Evolutionary conservation across 2,113 vertebrate species (phyloP).

Genomic region (Hemicordylus capensis): DNA sequence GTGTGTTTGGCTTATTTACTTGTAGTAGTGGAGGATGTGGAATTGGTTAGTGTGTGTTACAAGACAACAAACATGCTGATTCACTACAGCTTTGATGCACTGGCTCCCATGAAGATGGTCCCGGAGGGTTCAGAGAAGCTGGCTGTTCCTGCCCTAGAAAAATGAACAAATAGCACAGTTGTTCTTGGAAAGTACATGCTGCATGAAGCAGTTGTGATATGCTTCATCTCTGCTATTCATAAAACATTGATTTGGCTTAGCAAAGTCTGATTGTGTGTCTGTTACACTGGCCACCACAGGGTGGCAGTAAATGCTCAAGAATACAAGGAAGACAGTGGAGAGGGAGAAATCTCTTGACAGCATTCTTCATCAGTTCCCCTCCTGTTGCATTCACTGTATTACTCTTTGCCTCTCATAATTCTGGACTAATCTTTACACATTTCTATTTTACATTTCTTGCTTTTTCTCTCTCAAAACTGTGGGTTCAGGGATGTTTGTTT

Average conservation of each 20-base stretch:
- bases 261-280: constrained; percentile 4
- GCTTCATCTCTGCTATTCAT: not conserved
- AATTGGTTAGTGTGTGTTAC: not conserved
- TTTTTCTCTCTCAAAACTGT: not conserved
- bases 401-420: not conserved
- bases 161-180: not conserved
- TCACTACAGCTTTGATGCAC: not conserved
- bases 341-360: not conserved
- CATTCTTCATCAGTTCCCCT: not conserved
- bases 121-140: not conserved
- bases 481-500: not conserved
- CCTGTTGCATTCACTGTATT: not conserved
- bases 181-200: not conserved
- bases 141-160: not conserved
- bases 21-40: not conserved
- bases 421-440: not conserved
- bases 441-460: not conserved
- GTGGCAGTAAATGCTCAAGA: constrained; percentile 67
- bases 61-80: not conserved
- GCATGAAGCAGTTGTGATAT: not conserved
- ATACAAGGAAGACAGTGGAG: constrained; percentile 35
- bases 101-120: not conserved
- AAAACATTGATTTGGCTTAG: not conserved
- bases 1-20: not conserved
- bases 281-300: constrained; percentile 59